Base-by-base conservation (phyloP, 2,113 vertebrate species). In the Ictalurus furcatus region DNA sequence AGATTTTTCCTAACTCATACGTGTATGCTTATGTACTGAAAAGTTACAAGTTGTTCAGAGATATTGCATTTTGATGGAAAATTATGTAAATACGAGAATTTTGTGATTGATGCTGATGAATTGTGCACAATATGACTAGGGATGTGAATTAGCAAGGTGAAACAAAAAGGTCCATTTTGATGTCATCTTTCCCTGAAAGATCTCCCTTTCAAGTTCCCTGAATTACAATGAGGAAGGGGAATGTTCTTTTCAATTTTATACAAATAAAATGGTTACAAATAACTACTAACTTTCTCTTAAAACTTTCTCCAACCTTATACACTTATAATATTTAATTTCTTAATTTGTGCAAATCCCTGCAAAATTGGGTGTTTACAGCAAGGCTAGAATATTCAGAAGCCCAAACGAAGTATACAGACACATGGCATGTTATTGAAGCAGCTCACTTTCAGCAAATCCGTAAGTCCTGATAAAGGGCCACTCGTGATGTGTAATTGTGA, bases 61-160 rank as follows among this genome's bases (percentile, higher is more conserved):
- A 34, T 34, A 82, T 58, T 81, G 37, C 16, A 58, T 81, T 81
- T 56, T 81, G 52, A 81, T 58, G 28, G 8, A 58, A 59, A 17
- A 37, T 82, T 80, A 59, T 34, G 79, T 82, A 82, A 82, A 82
- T 58, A 82, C 54, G 37, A 82, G 79, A 58, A 34, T 54, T 54
- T 44, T 76, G 23, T 79, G 44, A 79, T 30, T 25, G 74, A 78
- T 78, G 44, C 23, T 48, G 40, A 48, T 28, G 40, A 78, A 13
- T n/a, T 80, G 8, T 56, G 6, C 52, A 56, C 48, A 80, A 30
- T 30, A 54, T 5, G 4, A 30, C 78, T 54, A 54, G n/a, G 0
- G 25, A 54, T 79, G 54, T 48, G 74, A 79, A 79, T 54, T 25
- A n/a, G 76, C 13, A 79, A 54, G 13, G 6, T 28, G 54, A 30